Evolutionary conservation across 2,888 invertebrate species (phyloP), one percentile per base, ranked within the genome.

Genomic region (Limnephilus rhombicus): DNA sequence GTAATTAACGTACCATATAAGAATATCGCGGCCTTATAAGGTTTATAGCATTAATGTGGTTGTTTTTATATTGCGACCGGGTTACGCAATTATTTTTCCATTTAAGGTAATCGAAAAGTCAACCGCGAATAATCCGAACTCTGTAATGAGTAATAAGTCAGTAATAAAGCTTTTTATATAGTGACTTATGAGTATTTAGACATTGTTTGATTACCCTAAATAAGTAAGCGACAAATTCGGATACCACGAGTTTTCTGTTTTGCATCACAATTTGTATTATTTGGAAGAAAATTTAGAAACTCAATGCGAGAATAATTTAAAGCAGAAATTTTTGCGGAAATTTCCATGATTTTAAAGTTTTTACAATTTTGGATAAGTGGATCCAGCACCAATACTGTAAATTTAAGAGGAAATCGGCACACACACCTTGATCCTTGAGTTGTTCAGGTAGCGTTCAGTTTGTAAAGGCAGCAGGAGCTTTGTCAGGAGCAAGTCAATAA

Each of bases 1-100:
- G 68, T 86, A 86, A 41, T 86, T 49, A n/a, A 34, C 86, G 49
- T 49, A 45, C 45, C 13, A 49, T 45, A 86, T 45, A 41, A 45
- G 24, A 86, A 37, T 68, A n/a, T 29, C 2, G 86, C 15, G 18
- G 37, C 86, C 86, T 41, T 86, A 86, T 49, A 86, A 45, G 86
- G 86, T 29, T 83, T 83, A 83, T 37, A 29, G 49, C 45, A 15
- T 29, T 45, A 86, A 86, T 86, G 86, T 15, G 49, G 85, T 41
- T 85, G 45, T 85, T 85, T 68, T 86, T 41, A 83, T 83, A 83
- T 83, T 37, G 37, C 83, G 83, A 83, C 83, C 34, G 37, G 86
- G 29, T 86, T 86, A 29, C 49, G 45, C 86, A 86, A 86, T n/a
- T 85, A 18, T 41, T 68, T 68, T n/a, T 45, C 45, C 86, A 86